Percentiles rank a stretch among this genome's conserved stretches.
Conservation (phyloP, 2,797 vertebrate genomes). For the Phyllotis vaccarum region DNA sequence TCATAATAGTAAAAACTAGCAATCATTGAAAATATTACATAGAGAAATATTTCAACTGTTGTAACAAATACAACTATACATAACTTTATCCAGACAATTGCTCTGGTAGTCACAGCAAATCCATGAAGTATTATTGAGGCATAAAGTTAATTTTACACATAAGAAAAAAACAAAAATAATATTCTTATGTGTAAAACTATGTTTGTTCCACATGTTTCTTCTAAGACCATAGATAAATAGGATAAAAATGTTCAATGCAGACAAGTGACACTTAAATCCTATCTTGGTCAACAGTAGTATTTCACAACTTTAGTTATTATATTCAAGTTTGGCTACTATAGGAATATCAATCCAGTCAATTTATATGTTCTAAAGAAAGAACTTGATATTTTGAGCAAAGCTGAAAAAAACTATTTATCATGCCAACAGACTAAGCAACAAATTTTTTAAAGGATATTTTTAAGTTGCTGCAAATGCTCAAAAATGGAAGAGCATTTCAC, state of each 20-base stretch:
- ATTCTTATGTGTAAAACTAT: background rate
- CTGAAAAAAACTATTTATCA: background rate
- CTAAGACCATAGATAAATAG: background rate
- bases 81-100: background rate
- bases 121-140: background rate
- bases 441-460: background rate
- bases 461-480: background rate
- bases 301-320: background rate
- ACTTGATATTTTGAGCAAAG: conserved; percentile 17
- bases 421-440: background rate
- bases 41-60: background rate
- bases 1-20: background rate
- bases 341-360: background rate
- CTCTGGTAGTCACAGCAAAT: background rate
- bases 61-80: background rate
- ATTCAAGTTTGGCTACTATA: background rate
- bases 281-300: background rate
- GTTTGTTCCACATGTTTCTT: background rate
- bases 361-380: conserved; percentile 34
- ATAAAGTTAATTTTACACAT: background rate
- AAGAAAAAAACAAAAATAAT: background rate
- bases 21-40: background rate
- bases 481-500: background rate
- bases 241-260: background rate
- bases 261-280: background rate